A percentile compares a stretch with the other conserved stretches of the same genome.
These are phyloP conservation scores for Ophion ellenae DNA, from an alignment of 2,888 invertebrate genomes.

Conservation along the genomic window DNA sequence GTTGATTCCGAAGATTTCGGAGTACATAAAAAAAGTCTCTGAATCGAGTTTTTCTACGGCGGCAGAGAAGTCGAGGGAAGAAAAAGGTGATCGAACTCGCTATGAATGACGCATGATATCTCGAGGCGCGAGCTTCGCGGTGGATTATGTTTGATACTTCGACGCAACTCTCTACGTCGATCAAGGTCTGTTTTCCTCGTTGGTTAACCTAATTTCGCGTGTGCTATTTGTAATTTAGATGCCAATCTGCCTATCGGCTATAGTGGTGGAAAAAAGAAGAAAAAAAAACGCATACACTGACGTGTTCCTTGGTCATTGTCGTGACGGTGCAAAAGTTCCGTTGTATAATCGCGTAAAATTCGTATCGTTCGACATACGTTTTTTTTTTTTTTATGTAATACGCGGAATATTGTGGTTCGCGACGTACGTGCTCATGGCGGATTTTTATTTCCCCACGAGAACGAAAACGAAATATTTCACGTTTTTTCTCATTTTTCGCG, in stretches of 20 bases:
- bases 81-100: constrained; percentile 19
- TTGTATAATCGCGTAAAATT: neutral
- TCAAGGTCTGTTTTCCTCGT: constrained; percentile 61
- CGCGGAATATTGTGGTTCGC: neutral
- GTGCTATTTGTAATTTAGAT: constrained; percentile 23
- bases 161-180: constrained; percentile 56
- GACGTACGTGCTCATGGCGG: neutral
- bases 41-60: neutral
- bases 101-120: constrained; percentile 52
- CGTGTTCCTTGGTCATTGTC: constrained; percentile 2
- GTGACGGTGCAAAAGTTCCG: constrained; percentile 19
- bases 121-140: constrained; percentile 47
- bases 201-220: constrained; percentile 52
- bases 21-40: neutral
- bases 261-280: neutral
- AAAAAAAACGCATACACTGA: neutral
- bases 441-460: neutral
- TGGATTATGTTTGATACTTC: constrained; percentile 58
- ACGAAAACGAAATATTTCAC: neutral
- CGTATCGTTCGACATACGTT: neutral
- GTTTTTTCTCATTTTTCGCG: neutral
- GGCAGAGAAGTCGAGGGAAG: neutral
- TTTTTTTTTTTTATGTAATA: constrained; percentile 14
- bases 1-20: constrained; percentile 44
- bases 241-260: neutral